Evolutionary conservation across 2,113 vertebrate genomes (phyloP), one percentile per base, ranked within the genome.

Genomic region (Sinocyclocheilus anophthalmus): DNA sequence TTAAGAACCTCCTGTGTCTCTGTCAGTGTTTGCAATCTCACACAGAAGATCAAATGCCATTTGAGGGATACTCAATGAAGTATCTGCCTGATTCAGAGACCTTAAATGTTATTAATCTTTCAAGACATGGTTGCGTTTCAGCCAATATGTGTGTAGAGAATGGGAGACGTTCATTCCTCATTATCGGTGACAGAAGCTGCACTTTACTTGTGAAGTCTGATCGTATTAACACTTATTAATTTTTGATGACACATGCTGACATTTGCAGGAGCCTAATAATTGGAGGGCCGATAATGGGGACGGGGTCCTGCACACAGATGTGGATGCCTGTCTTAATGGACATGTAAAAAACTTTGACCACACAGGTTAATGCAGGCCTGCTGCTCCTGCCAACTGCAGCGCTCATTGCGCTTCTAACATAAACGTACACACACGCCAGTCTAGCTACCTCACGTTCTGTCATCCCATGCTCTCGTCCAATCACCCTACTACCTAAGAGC

Each of bases 201-300:
- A 65, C 84, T 86, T 69, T 55, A 82, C 78, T 76, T 85, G 85
- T 84, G 85, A 77, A 86, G 33, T 84, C 76, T 85, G 76, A 82
- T 85, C 78, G 79, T 83, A 78, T 88, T 88, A 86, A 88, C 81
- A 84, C 79, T 63, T 86, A 88, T 88, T 69, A 88, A 88, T 84
- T 59, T 86, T 88, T 88, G 76, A 88, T 88, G 85, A 76, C 88
- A 80, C 37, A 82, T 13, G 12, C 9, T 88, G 88, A 81, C 88
- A 86, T 88, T 88, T 88, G 33, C 37, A n/a, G 61, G 55, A 81
- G 57, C 16, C 33, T 65, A 18, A 76, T 76, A 76, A 70, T 59
- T 84, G 83, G 45, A 79, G 24, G 55, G n/a, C n/a, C n/a, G 3
- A 81, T 88, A 81, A 67, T 42, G 59, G 65, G 83, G 83, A 67